A percentile compares a stretch with the other conserved stretches of the same genome.
Conservation (phyloP, 2,888 invertebrate genomes). For the Flexamia atlantica region DNA sequence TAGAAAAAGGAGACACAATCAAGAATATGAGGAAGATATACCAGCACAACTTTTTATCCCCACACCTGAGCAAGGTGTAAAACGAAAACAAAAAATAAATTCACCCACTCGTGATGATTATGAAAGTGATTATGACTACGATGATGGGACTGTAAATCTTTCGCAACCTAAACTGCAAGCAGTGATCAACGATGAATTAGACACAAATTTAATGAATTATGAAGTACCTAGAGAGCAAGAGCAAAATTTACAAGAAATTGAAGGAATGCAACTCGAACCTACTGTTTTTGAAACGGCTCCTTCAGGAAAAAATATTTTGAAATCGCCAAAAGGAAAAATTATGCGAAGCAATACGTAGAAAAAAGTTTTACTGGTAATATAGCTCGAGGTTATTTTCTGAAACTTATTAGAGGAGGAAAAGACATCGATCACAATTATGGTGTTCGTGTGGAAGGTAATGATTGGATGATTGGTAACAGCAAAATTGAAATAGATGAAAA, state of each 20-base stretch:
- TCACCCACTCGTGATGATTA: not conserved
- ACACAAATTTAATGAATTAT: not conserved
- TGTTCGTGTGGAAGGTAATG: not conserved
- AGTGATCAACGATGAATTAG: not conserved
- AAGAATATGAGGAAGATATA: not conserved
- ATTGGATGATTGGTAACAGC: conserved; percentile 52
- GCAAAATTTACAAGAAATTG: not conserved
- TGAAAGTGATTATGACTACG: conserved; percentile 14
- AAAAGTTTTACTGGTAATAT: not conserved
- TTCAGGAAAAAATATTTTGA: not conserved
- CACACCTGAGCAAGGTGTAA: not conserved
- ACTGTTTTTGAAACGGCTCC: not conserved
- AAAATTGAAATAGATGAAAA: not conserved
- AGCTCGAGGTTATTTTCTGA: conserved; percentile 17
- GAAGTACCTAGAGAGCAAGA: not conserved
- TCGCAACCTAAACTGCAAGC: not conserved
- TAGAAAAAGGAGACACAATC: not conserved
- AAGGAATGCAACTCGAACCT: not conserved
- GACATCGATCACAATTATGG: conserved; percentile 10
- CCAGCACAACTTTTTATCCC: not conserved
- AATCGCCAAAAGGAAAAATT: conserved; percentile 26
- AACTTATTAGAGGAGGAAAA: not conserved
- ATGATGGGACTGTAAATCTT: not conserved
- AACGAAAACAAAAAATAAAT: not conserved
- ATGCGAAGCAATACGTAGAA: not conserved